Evolutionary conservation across 2,113 vertebrate species (phyloP).

Genomic region (Podarcis cretensis): DNA sequence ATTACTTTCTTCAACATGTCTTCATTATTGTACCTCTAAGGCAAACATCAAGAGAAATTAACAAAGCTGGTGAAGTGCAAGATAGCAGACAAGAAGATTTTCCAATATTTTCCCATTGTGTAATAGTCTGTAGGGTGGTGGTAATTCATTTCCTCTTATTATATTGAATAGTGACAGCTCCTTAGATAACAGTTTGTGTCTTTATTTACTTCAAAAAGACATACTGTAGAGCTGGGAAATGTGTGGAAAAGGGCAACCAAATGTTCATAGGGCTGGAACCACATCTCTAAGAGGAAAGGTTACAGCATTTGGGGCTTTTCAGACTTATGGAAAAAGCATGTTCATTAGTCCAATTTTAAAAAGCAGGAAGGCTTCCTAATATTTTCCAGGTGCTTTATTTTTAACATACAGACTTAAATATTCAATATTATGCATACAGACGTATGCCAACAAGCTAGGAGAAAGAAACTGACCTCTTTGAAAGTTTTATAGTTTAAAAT

Average conservation of each 20-base stretch:
- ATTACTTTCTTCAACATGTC: not conserved
- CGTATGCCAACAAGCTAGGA: not conserved
- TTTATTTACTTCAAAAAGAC: not conserved
- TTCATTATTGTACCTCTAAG: not conserved
- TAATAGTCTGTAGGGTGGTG: not conserved
- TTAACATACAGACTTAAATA: not conserved
- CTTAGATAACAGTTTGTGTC: not conserved
- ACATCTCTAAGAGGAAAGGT: too few species aligned
- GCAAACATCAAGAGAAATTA: not conserved
- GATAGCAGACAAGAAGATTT: not conserved
- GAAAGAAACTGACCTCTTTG: not conserved
- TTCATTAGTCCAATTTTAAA: not conserved
- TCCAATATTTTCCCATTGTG: not conserved
- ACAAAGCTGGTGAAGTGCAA: not conserved
- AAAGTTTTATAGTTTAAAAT: constrained; percentile 19
- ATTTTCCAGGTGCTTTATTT: not conserved
- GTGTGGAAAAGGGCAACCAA: too few species aligned
- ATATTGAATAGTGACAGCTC: not conserved
- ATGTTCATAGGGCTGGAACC: too few species aligned
- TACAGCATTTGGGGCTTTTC: too few species aligned
- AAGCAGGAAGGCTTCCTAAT: not conserved
- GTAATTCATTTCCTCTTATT: not conserved
- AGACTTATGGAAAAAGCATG: not conserved
- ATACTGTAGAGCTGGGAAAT: too few species aligned
- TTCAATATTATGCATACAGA: not conserved